Conservation (phyloP, 2,888 invertebrate species). For the Diaperis boleti region DNA sequence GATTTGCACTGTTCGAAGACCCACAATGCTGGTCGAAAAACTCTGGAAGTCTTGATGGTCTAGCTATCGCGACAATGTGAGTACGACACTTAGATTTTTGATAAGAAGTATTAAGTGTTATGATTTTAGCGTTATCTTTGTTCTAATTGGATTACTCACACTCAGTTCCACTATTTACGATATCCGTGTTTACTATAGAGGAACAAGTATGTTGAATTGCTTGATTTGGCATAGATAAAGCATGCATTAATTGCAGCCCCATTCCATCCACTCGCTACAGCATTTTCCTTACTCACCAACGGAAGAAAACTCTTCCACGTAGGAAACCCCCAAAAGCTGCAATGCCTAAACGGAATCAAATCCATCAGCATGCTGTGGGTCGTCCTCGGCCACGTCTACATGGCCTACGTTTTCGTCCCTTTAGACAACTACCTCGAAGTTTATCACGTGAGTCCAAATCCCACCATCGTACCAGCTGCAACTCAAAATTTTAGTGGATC, state of each 20-base stretch:
- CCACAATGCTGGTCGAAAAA: conserved; percentile 10
- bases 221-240: background rate
- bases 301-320: conserved; percentile 23
- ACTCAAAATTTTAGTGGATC: conserved; percentile 29
- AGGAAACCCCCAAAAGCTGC: conserved; percentile 7
- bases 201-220: conserved; percentile 1
- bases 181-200: background rate
- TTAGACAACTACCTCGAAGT: conserved; percentile 29
- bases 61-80: conserved; percentile 31
- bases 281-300: conserved; percentile 28
- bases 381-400: conserved; percentile 33
- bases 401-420: conserved; percentile 35
- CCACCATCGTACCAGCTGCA: background rate
- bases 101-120: background rate
- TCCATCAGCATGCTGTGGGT: conserved; percentile 34
- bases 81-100: background rate
- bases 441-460: conserved; percentile 12
- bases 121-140: conserved; percentile 35
- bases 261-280: conserved; percentile 3
- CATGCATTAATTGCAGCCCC: background rate
- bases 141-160: conserved; percentile 10
- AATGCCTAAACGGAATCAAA: conserved; percentile 29
- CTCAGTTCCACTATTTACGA: conserved; percentile 37
- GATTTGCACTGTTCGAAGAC: conserved; percentile 13
- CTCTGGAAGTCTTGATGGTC: conserved; percentile 14